Evolutionary conservation across 2,797 vertebrate genomes (phyloP).

Genomic region (Karalla daura): DNA sequence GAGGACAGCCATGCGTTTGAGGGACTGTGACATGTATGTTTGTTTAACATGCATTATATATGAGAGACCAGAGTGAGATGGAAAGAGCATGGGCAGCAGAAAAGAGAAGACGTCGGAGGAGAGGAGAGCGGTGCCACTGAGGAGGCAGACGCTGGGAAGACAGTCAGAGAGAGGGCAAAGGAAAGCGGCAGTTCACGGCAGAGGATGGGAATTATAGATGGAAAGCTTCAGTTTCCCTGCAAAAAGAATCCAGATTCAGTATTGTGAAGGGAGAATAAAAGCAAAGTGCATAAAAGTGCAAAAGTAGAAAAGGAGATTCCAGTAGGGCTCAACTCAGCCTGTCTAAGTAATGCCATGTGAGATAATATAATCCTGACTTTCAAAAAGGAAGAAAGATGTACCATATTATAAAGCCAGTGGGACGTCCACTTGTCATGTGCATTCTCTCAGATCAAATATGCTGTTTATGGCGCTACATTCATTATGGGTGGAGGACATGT

Average conservation of each 20-base stretch:
- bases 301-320: conserved; percentile 17
- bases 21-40: conserved; percentile 75
- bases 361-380: conserved; percentile 16
- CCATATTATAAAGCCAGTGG: conserved; percentile 1
- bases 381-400: neutral
- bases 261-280: neutral
- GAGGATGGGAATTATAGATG: conserved; percentile 16
- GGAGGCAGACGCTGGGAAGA: conserved; percentile 9
- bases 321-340: conserved; percentile 13
- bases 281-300: conserved; percentile 7
- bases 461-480: conserved; percentile 44
- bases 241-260: neutral
- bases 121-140: neutral
- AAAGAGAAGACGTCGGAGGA: conserved; percentile 11
- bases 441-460: conserved; percentile 49
- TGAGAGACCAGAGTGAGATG: conserved; percentile 60
- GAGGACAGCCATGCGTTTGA: conserved; percentile 59
- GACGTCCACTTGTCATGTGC: conserved; percentile 18
- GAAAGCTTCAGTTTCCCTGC: conserved; percentile 31
- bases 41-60: conserved; percentile 78
- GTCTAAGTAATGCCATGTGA: conserved; percentile 10
- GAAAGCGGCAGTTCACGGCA: conserved; percentile 31
- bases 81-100: conserved; percentile 36
- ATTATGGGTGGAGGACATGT: conserved; percentile 53
- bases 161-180: conserved; percentile 18